Evolutionary conservation across 2,888 invertebrate genomes (phyloP), one percentile per base, ranked within the genome.

Genomic region (Sesia apiformis): DNA sequence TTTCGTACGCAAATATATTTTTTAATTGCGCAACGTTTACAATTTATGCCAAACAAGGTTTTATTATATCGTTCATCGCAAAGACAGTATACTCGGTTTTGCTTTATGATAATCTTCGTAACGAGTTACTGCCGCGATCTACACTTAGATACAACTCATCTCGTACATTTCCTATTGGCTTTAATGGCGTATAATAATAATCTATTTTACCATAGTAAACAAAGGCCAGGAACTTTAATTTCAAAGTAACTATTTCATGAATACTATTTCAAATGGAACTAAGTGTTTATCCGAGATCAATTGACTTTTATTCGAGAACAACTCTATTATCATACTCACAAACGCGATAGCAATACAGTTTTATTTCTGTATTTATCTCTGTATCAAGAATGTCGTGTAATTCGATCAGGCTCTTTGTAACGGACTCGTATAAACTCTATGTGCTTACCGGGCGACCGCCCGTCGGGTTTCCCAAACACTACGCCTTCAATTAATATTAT

Each of bases 31-130:
- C 23, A 23, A 23, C 23, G 23, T 23, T 23, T 23, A 23, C 23
- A 23, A 23, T 23, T 23, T 23, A 23, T 23, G 23, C 23, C 23
- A 23, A 23, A 23, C 23, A 23, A 23, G 23, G 23, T 23, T 23
- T 23, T 23, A 23, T 23, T 23, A 23, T 23, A 23, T 23, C 23
- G 23, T 23, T 23, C 23, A 23, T 23, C 23, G 23, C 23, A 23
- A 23, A 23, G 23, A 23, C 23, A 23, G 23, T 23, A 23, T 23
- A 7, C 42, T 7, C 5, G 42, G 5, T 42, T 57, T 53, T 61
- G 63, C 60, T 66, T 64, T 69, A 72, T 63, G 69, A 70, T 72
- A 69, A 73, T 72, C 70, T 70, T 55, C 54, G 58, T 56, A 57
- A 62, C 64, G 62, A 62, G 63, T 60, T 60, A 63, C 56, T 53